Conservation (phyloP, 1,140 invertebrate species). For the Maconellicoccus hirsutus region DNA sequence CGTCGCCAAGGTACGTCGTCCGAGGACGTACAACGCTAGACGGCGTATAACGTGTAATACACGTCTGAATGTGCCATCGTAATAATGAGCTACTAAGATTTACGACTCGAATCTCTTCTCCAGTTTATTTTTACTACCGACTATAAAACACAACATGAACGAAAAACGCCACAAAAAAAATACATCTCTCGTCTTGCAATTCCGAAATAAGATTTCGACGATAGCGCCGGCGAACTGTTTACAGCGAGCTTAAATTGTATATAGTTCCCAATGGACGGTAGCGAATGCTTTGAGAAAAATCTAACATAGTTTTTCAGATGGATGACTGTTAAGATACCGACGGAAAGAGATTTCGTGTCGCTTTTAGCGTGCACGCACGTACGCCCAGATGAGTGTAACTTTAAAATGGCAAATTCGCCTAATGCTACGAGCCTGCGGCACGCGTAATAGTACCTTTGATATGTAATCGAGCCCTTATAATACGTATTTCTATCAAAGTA, state of each 20-base stretch:
- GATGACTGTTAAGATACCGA: slow-evolving; percentile 21
- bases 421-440: too few relatives aligned
- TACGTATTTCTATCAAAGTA: too few relatives aligned
- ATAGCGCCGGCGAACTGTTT: slow-evolving; percentile 9
- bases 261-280: slow-evolving; percentile 15
- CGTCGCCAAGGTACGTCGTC: background rate
- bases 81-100: slow-evolving; percentile 9
- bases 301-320: slow-evolving; percentile 19
- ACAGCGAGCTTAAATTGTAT: slow-evolving; percentile 20
- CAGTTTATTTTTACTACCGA: background rate
- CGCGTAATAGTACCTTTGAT: too few relatives aligned
- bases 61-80: slow-evolving; percentile 2
- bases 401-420: too few relatives aligned
- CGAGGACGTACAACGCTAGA: too few relatives aligned
- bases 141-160: slow-evolving; percentile 4
- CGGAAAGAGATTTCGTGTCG: slow-evolving; percentile 16
- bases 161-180: background rate
- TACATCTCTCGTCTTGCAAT: background rate
- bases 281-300: slow-evolving; percentile 9
- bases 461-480: too few relatives aligned
- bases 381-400: too few relatives aligned
- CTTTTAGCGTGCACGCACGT: slow-evolving; percentile 1
- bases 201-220: slow-evolving; percentile 15
- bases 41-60: background rate
- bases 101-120: background rate